These are phyloP conservation scores for Gymnocheta viridis DNA, from an alignment of 2,888 invertebrate genomes.

Conservation along the genomic window DNA sequence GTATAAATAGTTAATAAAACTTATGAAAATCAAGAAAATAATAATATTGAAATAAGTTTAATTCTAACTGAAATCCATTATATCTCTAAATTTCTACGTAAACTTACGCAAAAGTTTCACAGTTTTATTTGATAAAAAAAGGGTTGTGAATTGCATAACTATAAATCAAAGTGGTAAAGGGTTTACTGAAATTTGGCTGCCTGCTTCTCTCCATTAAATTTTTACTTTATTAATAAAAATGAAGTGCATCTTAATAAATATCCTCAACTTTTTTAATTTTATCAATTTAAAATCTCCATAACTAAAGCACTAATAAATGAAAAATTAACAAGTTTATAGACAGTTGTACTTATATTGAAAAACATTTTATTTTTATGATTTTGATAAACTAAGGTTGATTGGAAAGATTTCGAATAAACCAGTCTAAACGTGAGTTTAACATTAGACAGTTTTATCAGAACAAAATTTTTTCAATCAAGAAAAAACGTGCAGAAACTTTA, in stretches of 20 bases:
- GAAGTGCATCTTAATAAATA: background rate
- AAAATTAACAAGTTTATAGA: constrained; percentile 31
- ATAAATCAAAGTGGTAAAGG: too few relatives aligned
- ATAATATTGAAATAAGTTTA: too few relatives aligned
- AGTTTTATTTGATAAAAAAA: too few relatives aligned
- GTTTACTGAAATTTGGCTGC: too few relatives aligned
- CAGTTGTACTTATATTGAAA: background rate
- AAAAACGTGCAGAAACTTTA: constrained; percentile 65
- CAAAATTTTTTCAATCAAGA: constrained; percentile 61
- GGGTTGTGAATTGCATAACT: too few relatives aligned
- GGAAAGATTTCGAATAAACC: constrained; percentile 54
- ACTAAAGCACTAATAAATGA: constrained; percentile 10
- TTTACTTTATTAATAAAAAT: background rate
- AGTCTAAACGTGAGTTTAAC: constrained; percentile 48
- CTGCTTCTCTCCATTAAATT: too few relatives aligned
- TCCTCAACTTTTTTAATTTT: background rate
- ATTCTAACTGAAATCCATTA: too few relatives aligned
- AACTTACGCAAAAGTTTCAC: too few relatives aligned
- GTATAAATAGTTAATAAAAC: too few relatives aligned
- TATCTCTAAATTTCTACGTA: too few relatives aligned
- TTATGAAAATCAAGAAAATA: too few relatives aligned
- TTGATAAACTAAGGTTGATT: constrained; percentile 49
- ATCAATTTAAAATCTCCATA: constrained; percentile 47
- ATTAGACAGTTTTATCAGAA: constrained; percentile 64
- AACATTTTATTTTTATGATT: constrained; percentile 34